Evolutionary conservation across 2,888 invertebrate species (phyloP).

Genomic region (Melieria picta): DNA sequence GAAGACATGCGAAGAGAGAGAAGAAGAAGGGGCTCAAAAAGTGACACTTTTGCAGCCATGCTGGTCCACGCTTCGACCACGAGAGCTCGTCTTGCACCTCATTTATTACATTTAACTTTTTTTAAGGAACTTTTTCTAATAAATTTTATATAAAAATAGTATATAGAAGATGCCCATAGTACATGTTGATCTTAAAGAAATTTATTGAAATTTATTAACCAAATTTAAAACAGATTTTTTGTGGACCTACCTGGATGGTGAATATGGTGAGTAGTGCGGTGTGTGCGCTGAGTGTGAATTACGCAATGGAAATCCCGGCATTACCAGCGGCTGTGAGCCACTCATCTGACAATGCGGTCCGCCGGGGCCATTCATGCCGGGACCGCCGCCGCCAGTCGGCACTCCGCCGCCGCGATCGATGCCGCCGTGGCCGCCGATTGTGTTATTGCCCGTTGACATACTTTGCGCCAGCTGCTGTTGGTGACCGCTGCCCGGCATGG

Average conservation of each 20-base stretch:
- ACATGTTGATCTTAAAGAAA: too few relatives aligned
- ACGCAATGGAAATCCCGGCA: conserved; percentile 88
- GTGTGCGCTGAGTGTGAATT: conserved; percentile 72
- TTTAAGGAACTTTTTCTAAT: too few relatives aligned
- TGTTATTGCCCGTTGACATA: conserved; percentile 73
- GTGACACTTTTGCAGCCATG: too few relatives aligned
- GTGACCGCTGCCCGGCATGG: conserved; percentile 60
- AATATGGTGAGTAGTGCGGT: conserved; percentile 88
- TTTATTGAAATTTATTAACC: too few relatives aligned
- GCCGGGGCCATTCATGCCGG: conserved; percentile 59
- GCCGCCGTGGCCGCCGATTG: conserved; percentile 63
- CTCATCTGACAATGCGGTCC: conserved; percentile 75
- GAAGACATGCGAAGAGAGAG: too few relatives aligned
- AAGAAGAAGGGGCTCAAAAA: too few relatives aligned
- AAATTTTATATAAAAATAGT: too few relatives aligned
- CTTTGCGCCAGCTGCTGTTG: conserved; percentile 67
- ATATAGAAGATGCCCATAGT: too few relatives aligned
- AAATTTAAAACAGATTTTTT: too few relatives aligned
- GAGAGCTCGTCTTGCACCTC: too few relatives aligned
- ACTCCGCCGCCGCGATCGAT: conserved; percentile 49
- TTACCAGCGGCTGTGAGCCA: conserved; percentile 80
- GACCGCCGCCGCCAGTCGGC: conserved; percentile 52
- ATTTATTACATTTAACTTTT: too few relatives aligned
- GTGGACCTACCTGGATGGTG: conserved; percentile 76
- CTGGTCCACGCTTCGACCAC: too few relatives aligned